These are phyloP conservation scores for Drosophila neoperkinsi DNA, from an alignment of 2,888 invertebrate genomes.

Conservation along the genomic window DNA sequence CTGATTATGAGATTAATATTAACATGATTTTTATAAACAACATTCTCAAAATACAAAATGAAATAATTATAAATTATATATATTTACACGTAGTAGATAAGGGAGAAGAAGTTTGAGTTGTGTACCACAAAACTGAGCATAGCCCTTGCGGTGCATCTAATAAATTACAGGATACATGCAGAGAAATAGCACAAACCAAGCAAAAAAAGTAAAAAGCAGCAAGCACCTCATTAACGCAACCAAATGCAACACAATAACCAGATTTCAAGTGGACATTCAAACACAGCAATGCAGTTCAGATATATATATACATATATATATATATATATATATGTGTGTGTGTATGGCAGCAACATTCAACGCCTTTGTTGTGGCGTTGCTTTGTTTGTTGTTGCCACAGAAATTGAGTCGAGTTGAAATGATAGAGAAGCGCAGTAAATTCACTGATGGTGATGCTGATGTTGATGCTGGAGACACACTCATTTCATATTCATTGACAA, in stretches of 20 bases:
- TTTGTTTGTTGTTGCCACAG: conserved; percentile 37
- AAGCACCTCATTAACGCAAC: conserved; percentile 69
- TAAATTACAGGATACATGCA: not conserved
- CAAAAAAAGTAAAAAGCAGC: not conserved
- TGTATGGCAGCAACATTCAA: conserved; percentile 6
- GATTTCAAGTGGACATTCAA: conserved; percentile 63
- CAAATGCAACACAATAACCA: conserved; percentile 64
- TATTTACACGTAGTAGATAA: not conserved
- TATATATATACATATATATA: not conserved
- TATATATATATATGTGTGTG: not conserved
- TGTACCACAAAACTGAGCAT: not conserved
- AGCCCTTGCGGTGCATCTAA: not conserved
- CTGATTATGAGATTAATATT: not conserved
- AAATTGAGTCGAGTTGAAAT: conserved; percentile 13
- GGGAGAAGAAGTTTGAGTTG: not conserved
- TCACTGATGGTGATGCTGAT: conserved; percentile 21
- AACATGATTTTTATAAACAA: not conserved
- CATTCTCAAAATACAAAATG: not conserved
- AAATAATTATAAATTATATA: not conserved
- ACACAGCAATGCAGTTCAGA: conserved; percentile 8
- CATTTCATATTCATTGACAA: conserved; percentile 67
- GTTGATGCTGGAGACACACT: conserved; percentile 30
- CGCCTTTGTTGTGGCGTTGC: conserved; percentile 47
- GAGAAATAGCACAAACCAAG: not conserved
- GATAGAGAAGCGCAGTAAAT: conserved; percentile 34